phyloP scores from a whole-genome alignment of 2,888 invertebrate species.

The Cylindroiulus punctatus region DNA sequence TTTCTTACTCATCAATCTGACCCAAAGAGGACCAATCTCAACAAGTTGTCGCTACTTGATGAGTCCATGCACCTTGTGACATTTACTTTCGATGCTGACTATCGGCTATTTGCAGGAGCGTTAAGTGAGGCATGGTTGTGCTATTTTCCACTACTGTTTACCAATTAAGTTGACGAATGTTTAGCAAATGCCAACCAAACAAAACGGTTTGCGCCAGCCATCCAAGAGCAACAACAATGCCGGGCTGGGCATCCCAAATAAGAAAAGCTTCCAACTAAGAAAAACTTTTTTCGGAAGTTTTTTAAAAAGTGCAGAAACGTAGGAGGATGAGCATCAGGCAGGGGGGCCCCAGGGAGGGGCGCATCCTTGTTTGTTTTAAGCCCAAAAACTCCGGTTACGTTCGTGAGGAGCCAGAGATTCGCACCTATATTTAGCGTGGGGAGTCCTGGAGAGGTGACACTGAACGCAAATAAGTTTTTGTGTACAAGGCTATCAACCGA shows the following conservation, averaged over 20 bases:
- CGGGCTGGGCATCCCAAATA: neutral
- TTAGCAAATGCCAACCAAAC: slow-evolving; percentile 19
- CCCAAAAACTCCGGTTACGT: neutral
- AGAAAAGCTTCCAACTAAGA: neutral
- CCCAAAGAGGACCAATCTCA: neutral
- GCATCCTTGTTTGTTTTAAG: slow-evolving; percentile 1
- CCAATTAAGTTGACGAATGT: slow-evolving; percentile 23
- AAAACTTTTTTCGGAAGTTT: neutral
- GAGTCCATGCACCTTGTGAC: slow-evolving; percentile 20
- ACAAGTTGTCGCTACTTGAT: neutral
- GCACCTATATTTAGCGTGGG: slow-evolving; percentile 38
- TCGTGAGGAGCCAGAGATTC: slow-evolving; percentile 1
- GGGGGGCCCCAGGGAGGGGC: slow-evolving; percentile 30
- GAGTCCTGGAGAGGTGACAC: slow-evolving; percentile 38
- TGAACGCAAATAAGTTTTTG: slow-evolving; percentile 31
- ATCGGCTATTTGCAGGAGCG: neutral
- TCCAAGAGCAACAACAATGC: slow-evolving; percentile 23
- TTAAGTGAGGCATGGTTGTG: neutral
- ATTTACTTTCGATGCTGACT: slow-evolving; percentile 2
- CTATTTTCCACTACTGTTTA: neutral
- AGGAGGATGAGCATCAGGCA: neutral
- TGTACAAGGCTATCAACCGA: slow-evolving; percentile 29
- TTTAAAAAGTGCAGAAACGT: neutral
- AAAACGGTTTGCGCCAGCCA: neutral
- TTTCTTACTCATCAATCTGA: too few species aligned